Percentiles rank a stretch among this genome's conserved stretches.
phyloP scores from a whole-genome alignment of 1,140 invertebrate genomes.

The Musca vetustissima region DNA sequence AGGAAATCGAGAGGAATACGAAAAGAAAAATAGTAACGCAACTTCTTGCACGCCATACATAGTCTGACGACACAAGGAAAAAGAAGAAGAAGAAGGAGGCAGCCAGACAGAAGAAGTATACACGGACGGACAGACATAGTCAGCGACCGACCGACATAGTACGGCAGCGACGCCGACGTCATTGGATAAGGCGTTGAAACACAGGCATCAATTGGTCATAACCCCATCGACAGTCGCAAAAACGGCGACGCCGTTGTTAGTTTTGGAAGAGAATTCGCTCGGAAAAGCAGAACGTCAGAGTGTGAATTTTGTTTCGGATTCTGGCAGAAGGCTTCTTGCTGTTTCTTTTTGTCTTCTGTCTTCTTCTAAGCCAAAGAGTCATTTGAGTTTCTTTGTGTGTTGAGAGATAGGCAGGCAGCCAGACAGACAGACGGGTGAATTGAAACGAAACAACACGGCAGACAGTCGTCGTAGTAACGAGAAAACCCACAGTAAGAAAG shows the following conservation, averaged over 20 bases:
- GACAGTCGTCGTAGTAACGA: no score
- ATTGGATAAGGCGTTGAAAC: conserved; percentile 7
- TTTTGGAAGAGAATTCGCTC: conserved; percentile 16
- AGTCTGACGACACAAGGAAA: conserved; percentile 1
- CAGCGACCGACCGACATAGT: neutral
- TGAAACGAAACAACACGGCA: no score
- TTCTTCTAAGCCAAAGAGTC: no score
- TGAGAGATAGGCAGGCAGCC: no score
- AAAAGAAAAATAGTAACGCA: neutral
- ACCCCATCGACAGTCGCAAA: neutral
- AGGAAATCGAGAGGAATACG: neutral
- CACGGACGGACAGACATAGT: neutral
- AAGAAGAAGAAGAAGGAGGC: conserved; percentile 3
- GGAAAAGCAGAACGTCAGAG: conserved; percentile 14
- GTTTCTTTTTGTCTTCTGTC: conserved; percentile 6
- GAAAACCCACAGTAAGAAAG: neutral
- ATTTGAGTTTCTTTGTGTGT: conserved; percentile 20
- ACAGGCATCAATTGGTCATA: neutral
- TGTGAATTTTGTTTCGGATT: neutral
- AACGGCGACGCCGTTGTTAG: conserved; percentile 2
- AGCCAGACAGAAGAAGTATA: conserved; percentile 1
- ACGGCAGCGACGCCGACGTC: conserved; percentile 1
- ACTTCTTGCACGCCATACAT: conserved; percentile 16
- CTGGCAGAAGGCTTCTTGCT: conserved; percentile 12
- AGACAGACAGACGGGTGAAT: no score